Percentiles rank a stretch among this genome's conserved stretches.
phyloP scores from a whole-genome alignment of 2,888 invertebrate genomes.

The Horisme vitalbata region DNA sequence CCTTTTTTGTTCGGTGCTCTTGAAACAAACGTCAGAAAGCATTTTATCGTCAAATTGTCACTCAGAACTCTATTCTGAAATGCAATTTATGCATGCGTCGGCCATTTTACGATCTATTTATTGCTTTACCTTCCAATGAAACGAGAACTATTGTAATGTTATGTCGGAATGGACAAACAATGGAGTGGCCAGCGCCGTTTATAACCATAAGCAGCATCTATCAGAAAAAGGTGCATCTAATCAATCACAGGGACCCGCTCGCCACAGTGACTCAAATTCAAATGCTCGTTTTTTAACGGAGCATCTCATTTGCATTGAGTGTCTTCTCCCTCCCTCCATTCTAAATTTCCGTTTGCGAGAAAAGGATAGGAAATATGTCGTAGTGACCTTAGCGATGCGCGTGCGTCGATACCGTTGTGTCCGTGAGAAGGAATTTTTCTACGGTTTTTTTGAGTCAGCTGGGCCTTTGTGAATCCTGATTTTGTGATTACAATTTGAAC shows the following conservation, averaged over 20 bases:
- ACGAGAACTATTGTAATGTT: slow-evolving; percentile 47
- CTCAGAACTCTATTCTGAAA: slow-evolving; percentile 42
- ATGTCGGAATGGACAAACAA: slow-evolving; percentile 59
- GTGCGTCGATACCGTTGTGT: slow-evolving; percentile 69
- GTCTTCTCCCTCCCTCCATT: slow-evolving; percentile 44
- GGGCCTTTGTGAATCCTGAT: slow-evolving; percentile 51
- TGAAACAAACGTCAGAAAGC: too few species aligned
- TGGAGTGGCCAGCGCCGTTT: slow-evolving; percentile 51
- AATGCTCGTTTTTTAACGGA: slow-evolving; percentile 59
- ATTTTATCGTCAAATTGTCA: slow-evolving; percentile 43
- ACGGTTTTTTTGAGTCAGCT: slow-evolving; percentile 52
- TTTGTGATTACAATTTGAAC: slow-evolving; percentile 31
- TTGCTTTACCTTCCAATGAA: slow-evolving; percentile 48
- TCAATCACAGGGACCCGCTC: slow-evolving; percentile 67
- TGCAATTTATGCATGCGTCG: slow-evolving; percentile 54
- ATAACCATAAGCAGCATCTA: slow-evolving; percentile 53
- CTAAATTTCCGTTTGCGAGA: slow-evolving; percentile 30
- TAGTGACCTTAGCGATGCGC: slow-evolving; percentile 65
- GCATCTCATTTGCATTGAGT: slow-evolving; percentile 62
- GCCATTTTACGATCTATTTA: slow-evolving; percentile 61
- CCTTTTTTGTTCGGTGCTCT: too few species aligned
- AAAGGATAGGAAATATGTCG: slow-evolving; percentile 48
- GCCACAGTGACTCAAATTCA: slow-evolving; percentile 56
- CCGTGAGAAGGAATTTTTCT: slow-evolving; percentile 77
- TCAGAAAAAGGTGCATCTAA: slow-evolving; percentile 73